Evolutionary conservation across 2,113 vertebrate genomes (phyloP), one percentile per base, ranked within the genome.

Genomic region (Larimichthys polyactis): DNA sequence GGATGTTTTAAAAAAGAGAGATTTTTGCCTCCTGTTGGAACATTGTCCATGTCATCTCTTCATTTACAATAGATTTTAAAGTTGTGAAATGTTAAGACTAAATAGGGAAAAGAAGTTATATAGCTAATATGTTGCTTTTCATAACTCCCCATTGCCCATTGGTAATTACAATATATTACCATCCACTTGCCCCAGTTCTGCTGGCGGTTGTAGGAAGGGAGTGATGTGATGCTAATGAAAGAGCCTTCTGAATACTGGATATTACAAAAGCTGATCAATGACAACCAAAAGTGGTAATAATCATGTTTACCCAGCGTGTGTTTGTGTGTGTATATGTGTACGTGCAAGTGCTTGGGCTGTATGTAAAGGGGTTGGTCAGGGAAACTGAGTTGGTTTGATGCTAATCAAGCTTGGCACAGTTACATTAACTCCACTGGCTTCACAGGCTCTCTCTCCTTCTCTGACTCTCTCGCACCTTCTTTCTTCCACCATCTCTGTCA

Each of bases 301-400:
- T 67, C 5, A 51, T 69, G n/a, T 72, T 66, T 59, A 60, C 77
- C n/a, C 48, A 32, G 48, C 48, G 14, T 44, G 32, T 59, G 17
- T 51, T 43, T 62, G 49, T 49, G 20, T 54, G 29, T 29, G 20
- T 22, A 29, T 48, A 9, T 8, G 29, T 59, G 58, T n/a, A 44
- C 20, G n/a, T 48, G 17, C n/a, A 48, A 11, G 48, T 36, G 52
- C 15, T 52, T 48, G 36, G 2, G 64, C 57, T 63, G 22, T 20
- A 20, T 44, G 36, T 68, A 75, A 66, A 52, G 22, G 48, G 59
- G 29, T 46, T 24, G 11, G 43, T 44, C 17, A 43, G 44, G 29
- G 11, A 67, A 27, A 51, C 29, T 7, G 36, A 71, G 32, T 19
- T 63, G 67, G 62, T 72, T 78, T 72, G 62, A 83, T 19, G 64